Evolutionary conservation across 2,797 vertebrate species (phyloP).

Genomic region (Myripristis jacobus): DNA sequence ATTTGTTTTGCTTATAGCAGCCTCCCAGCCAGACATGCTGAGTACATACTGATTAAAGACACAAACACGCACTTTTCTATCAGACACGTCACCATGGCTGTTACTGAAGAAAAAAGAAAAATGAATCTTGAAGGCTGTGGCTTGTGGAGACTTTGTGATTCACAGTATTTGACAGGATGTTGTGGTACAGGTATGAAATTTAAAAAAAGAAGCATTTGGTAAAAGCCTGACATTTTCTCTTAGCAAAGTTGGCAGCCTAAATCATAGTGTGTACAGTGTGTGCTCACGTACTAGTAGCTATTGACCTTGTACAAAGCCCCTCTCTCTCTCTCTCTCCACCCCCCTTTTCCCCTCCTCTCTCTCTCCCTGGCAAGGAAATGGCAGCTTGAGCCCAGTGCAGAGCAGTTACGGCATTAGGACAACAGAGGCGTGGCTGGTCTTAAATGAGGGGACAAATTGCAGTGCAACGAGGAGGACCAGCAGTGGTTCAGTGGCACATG

Average conservation of each 20-base stretch:
- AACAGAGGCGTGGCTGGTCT: conserved; percentile 68
- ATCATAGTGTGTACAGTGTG: conserved; percentile 42
- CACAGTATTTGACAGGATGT: conserved; percentile 22
- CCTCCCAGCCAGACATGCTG: conserved; percentile 55
- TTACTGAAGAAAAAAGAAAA: too few species aligned
- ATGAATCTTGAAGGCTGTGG: conserved; percentile 8
- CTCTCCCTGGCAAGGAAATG: conserved; percentile 62
- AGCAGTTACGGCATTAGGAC: conserved; percentile 70
- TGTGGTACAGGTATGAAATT: conserved; percentile 25
- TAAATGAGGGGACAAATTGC: conserved; percentile 79
- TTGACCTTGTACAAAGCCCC: conserved; percentile 58
- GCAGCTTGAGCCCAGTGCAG: conserved; percentile 54
- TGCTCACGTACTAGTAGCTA: conserved; percentile 30
- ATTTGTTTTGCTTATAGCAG: conserved; percentile 72
- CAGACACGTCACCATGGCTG: neutral
- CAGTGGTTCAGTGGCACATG: conserved; percentile 59
- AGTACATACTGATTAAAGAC: conserved; percentile 44
- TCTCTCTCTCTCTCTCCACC: conserved; percentile 12
- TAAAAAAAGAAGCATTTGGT: conserved; percentile 4
- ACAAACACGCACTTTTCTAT: conserved; percentile 24
- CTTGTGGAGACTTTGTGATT: conserved; percentile 17
- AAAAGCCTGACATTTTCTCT: conserved; percentile 21
- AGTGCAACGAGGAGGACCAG: conserved; percentile 53
- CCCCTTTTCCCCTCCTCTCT: conserved; percentile 34
- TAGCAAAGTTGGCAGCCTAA: neutral